Percentiles rank a stretch among this genome's conserved stretches.
These are phyloP conservation scores for Philonicus albiceps DNA, from an alignment of 2,888 invertebrate species.

Conservation along the genomic window DNA sequence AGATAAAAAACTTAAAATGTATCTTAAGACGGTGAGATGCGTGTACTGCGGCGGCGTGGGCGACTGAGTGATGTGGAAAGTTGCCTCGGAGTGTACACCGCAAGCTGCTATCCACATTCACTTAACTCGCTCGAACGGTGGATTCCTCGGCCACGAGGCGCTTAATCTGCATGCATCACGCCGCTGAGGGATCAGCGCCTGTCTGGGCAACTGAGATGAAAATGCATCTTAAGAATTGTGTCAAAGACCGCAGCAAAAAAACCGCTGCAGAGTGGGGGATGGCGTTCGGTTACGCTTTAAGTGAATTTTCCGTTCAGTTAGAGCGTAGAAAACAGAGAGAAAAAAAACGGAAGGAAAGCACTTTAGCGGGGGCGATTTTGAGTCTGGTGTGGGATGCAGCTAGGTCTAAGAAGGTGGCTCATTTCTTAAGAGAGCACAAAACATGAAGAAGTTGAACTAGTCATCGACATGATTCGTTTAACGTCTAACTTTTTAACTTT, in stretches of 20 bases:
- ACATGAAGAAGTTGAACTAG: not conserved
- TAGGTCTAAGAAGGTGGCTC: not conserved
- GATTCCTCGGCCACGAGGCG: not conserved
- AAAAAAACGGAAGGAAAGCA: not conserved
- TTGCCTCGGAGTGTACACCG: not conserved
- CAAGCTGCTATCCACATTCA: not conserved
- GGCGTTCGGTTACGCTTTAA: not conserved
- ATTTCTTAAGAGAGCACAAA: not conserved
- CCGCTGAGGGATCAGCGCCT: not conserved
- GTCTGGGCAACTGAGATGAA: not conserved
- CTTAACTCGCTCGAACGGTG: not conserved
- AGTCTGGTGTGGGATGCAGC: not conserved
- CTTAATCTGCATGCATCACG: not conserved
- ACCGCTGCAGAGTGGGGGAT: not conserved
- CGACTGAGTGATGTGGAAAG: not conserved
- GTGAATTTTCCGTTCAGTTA: not conserved
- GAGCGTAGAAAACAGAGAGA: not conserved
- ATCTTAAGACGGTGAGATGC: not conserved
- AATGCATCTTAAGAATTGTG: conserved; percentile 11
- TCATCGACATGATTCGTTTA: not conserved
- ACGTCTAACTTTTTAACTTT: no score
- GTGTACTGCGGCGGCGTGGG: not conserved
- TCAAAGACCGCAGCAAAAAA: conserved; percentile 12
- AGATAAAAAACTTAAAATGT: not conserved
- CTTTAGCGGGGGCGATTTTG: not conserved